Conservation (phyloP, 2,113 vertebrate species). For the Cynopterus brachyotis region DNA sequence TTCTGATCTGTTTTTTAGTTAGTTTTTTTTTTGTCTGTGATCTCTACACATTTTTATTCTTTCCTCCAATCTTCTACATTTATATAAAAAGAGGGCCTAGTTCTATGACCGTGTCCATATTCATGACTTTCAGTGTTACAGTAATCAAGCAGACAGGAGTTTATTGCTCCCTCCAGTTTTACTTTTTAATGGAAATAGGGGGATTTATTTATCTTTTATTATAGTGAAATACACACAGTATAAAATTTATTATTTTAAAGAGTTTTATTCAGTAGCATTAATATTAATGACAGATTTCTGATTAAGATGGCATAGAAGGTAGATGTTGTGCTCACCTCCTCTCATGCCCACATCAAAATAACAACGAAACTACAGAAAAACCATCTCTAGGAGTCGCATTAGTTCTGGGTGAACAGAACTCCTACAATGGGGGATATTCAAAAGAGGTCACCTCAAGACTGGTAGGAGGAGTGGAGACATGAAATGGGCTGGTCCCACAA, state of each 20-base stretch:
- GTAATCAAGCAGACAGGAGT: neutral
- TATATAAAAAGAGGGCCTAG: neutral
- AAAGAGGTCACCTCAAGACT: too few species aligned
- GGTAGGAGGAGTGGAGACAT: too few species aligned
- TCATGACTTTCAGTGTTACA: neutral
- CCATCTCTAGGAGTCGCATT: too few species aligned
- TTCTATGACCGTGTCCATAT: neutral
- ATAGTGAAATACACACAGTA: neutral
- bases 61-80: neutral
- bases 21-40: neutral
- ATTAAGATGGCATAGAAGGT: too few species aligned
- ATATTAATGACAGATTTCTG: neutral
- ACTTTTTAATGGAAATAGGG: neutral
- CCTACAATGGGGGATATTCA: too few species aligned
- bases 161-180: neutral
- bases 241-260: slow-evolving; percentile 25
- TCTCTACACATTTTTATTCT: neutral
- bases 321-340: too few species aligned
- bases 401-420: too few species aligned
- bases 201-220: neutral
- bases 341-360: too few species aligned
- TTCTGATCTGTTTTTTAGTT: neutral
- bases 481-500: too few species aligned
- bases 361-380: too few species aligned
- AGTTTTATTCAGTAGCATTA: neutral